Percentiles rank a stretch among this genome's conserved stretches.
phyloP scores from a whole-genome alignment of 2,888 invertebrate species.

The Hetaerina titia region DNA sequence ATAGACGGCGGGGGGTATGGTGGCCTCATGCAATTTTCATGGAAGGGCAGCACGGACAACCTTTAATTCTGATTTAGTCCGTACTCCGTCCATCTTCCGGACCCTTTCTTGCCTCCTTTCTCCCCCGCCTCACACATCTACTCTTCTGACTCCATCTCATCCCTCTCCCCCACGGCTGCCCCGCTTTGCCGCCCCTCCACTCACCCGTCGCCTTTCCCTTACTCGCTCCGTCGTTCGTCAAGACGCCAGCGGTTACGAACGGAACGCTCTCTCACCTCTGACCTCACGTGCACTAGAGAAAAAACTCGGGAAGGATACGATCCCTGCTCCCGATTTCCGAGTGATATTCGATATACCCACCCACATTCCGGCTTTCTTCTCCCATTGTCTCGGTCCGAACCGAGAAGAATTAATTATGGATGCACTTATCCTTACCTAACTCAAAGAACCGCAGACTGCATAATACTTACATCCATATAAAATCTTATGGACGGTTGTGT shows the following conservation, averaged over 20 bases:
- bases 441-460: background rate
- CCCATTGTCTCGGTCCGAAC: conserved; percentile 11
- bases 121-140: background rate
- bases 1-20: conserved; percentile 5
- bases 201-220: background rate
- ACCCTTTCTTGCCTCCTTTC: background rate
- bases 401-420: background rate
- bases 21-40: conserved; percentile 63
- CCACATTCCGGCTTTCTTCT: background rate
- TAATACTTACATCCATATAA: background rate
- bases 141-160: background rate
- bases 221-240: conserved; percentile 8
- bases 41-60: conserved; percentile 56
- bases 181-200: background rate
- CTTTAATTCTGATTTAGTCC: conserved; percentile 67
- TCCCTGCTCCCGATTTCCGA: conserved; percentile 11
- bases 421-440: background rate
- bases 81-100: conserved; percentile 58
- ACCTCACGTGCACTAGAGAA: conserved; percentile 38
- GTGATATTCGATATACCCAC: conserved; percentile 47
- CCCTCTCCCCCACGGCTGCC: background rate
- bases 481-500: background rate
- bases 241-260: background rate
- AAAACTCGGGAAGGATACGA: conserved; percentile 1
- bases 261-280: conserved; percentile 46